phyloP scores from a whole-genome alignment of 2,113 vertebrate species.

The Nothoprocta pentlandii region DNA sequence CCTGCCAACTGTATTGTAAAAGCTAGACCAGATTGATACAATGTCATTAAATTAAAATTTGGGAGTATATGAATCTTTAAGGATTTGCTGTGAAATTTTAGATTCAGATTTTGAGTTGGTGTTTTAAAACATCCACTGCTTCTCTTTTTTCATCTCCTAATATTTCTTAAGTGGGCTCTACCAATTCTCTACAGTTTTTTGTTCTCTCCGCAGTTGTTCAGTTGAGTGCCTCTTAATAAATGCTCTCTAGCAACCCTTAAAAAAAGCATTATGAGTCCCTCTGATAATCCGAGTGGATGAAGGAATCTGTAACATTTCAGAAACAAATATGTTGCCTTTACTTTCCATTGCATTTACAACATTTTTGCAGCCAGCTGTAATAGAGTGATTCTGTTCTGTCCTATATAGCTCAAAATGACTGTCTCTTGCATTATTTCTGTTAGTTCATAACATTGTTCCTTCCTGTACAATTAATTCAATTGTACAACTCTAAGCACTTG shows the following conservation, averaged over 20 bases:
- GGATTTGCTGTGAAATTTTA: not conserved
- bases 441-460: not conserved
- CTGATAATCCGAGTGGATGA: rapidly evolving
- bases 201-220: not conserved
- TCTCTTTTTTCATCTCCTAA: not conserved
- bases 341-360: not conserved
- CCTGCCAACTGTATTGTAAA: not conserved
- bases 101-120: not conserved
- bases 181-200: not conserved
- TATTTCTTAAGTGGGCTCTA: not conserved
- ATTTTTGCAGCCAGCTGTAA: not conserved
- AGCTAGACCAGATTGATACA: no score
- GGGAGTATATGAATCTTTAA: not conserved
- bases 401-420: not conserved
- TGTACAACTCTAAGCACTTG: not conserved
- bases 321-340: not conserved
- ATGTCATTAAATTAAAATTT: not conserved
- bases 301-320: not conserved
- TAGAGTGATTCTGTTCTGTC: not conserved
- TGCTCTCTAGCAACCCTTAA: not conserved
- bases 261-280: not conserved
- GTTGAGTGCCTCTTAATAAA: not conserved
- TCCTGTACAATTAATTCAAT: not conserved
- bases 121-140: not conserved
- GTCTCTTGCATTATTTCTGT: not conserved